Evolutionary conservation across 2,888 invertebrate species (phyloP).

Genomic region (Epinotia ramella): DNA sequence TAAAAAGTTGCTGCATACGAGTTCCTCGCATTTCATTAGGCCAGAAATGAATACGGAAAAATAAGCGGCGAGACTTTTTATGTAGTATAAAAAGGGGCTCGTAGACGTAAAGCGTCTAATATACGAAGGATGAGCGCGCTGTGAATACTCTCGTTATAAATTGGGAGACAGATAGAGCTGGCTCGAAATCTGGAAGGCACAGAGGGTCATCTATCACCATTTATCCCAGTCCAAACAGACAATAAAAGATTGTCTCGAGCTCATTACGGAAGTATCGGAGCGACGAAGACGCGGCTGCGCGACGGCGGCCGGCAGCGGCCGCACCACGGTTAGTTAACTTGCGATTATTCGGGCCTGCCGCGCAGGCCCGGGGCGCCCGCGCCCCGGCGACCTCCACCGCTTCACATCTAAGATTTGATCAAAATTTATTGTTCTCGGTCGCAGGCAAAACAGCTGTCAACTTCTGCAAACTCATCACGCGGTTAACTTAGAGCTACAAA

Average conservation of each 20-base stretch:
- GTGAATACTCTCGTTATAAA: constrained; percentile 62
- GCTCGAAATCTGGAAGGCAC: constrained; percentile 69
- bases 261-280: constrained; percentile 69
- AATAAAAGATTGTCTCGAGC: constrained; percentile 76
- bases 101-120: constrained; percentile 59
- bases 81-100: constrained; percentile 57
- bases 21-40: constrained; percentile 75
- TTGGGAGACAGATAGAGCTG: constrained; percentile 68
- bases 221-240: constrained; percentile 76
- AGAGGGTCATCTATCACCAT: constrained; percentile 78
- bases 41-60: constrained; percentile 73
- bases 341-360: constrained; percentile 55
- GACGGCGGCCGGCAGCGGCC: constrained; percentile 48
- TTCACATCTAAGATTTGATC: constrained; percentile 54
- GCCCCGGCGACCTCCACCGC: constrained; percentile 48
- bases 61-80: constrained; percentile 61
- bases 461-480: constrained; percentile 44
- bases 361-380: constrained; percentile 37
- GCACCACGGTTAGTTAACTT: constrained; percentile 67
- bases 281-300: constrained; percentile 52
- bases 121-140: constrained; percentile 58
- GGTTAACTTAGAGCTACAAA: constrained; percentile 31
- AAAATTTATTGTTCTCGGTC: constrained; percentile 52
- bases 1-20: constrained; percentile 70
- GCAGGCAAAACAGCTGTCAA: constrained; percentile 42